Percentiles rank a stretch among this genome's conserved stretches.
These are phyloP conservation scores for Eristalinus aeneus DNA, from an alignment of 2,888 invertebrate species.

Conservation along the genomic window DNA sequence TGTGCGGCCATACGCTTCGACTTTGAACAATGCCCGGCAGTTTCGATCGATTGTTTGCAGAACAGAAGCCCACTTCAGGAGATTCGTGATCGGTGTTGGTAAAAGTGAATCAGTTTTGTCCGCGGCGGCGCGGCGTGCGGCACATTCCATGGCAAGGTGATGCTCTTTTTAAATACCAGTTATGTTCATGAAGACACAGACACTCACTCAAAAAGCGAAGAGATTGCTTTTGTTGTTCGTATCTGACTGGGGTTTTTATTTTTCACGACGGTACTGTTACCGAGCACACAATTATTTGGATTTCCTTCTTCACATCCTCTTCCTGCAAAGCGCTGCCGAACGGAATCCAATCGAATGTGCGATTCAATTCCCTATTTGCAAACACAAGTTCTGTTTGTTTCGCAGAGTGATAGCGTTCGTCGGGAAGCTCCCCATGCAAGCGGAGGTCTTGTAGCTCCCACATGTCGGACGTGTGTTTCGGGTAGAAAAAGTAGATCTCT, in stretches of 20 bases:
- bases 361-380: constrained; percentile 14
- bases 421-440: constrained; percentile 17
- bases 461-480: constrained; percentile 48
- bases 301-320: constrained; percentile 15
- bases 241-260: background rate
- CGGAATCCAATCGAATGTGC: constrained; percentile 11
- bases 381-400: constrained; percentile 10
- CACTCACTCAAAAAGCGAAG: background rate
- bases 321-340: background rate
- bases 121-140: background rate
- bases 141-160: background rate
- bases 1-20: constrained; percentile 25
- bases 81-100: constrained; percentile 56
- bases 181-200: background rate
- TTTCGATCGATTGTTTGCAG: constrained; percentile 55
- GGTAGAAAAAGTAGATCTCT: background rate
- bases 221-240: background rate
- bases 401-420: constrained; percentile 2
- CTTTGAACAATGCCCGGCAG: constrained; percentile 41
- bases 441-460: constrained; percentile 36
- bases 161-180: background rate
- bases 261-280: background rate
- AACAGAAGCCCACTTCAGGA: constrained; percentile 48
- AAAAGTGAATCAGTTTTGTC: constrained; percentile 1
- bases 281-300: constrained; percentile 23